These are phyloP conservation scores for Lymantria monacha DNA, from an alignment of 2,888 invertebrate species.

Conservation along the genomic window DNA sequence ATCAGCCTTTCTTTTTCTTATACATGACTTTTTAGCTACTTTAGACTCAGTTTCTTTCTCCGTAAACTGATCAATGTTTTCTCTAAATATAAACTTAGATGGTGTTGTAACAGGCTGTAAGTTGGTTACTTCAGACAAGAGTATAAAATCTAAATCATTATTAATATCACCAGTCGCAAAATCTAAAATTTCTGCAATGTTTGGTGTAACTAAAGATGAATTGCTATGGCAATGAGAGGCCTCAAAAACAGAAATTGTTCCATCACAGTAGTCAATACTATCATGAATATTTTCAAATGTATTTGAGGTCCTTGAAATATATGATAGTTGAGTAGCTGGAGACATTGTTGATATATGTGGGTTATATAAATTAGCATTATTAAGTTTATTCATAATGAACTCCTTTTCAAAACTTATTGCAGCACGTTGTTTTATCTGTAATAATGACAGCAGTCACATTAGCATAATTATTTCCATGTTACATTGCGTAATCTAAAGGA, in stretches of 20 bases:
- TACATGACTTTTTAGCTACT: neutral
- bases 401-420: neutral
- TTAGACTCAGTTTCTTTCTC: neutral
- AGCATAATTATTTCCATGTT: no score
- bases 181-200: neutral
- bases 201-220: neutral
- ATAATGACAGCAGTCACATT: no score
- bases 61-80: neutral
- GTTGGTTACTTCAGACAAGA: neutral
- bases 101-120: neutral
- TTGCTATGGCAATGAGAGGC: neutral
- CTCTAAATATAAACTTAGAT: neutral
- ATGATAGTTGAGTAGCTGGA: neutral
- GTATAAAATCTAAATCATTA: neutral
- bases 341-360: neutral
- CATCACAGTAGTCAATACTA: neutral
- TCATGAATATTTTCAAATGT: neutral
- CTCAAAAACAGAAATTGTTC: neutral
- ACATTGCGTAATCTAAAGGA: no score
- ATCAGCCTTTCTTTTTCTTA: neutral
- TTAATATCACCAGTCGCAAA: neutral
- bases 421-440: no score
- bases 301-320: neutral
- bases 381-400: neutral
- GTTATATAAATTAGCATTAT: neutral